A percentile compares a stretch with the other conserved stretches of the same genome.
Evolutionary conservation across 2,113 vertebrate species (phyloP).

Genomic region (Eolophus roseicapilla): DNA sequence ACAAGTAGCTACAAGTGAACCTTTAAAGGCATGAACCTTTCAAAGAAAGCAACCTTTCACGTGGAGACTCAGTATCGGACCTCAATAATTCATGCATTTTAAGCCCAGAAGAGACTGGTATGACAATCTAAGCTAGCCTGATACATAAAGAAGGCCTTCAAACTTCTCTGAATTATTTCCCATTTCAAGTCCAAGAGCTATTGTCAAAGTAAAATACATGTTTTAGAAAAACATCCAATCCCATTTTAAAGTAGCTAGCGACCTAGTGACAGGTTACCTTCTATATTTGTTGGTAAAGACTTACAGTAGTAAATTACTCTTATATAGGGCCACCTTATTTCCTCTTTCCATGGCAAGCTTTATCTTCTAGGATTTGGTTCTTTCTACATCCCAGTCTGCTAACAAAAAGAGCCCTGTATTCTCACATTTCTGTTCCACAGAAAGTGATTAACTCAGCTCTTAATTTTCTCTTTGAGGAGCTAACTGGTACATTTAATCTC

Average conservation of each 20-base stretch:
- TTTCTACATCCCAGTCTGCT: neutral
- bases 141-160: neutral
- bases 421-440: neutral
- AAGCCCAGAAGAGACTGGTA: neutral
- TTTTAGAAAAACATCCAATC: neutral
- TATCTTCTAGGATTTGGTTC: neutral
- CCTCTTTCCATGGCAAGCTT: neutral
- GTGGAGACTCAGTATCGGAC: neutral
- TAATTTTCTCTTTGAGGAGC: neutral
- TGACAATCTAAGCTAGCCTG: neutral
- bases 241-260: neutral
- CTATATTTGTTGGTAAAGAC: neutral
- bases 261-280: neutral
- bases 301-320: neutral
- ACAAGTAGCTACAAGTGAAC: conserved; percentile 2
- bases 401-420: neutral
- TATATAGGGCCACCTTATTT: neutral
- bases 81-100: conserved; percentile 44
- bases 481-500: neutral
- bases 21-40: neutral
- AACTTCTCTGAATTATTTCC: conserved; percentile 9
- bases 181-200: neutral
- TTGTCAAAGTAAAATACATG: neutral
- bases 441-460: neutral
- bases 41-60: neutral